phyloP scores from a whole-genome alignment of 2,797 vertebrate genomes.

The Helicolenus hilgendorfi region DNA sequence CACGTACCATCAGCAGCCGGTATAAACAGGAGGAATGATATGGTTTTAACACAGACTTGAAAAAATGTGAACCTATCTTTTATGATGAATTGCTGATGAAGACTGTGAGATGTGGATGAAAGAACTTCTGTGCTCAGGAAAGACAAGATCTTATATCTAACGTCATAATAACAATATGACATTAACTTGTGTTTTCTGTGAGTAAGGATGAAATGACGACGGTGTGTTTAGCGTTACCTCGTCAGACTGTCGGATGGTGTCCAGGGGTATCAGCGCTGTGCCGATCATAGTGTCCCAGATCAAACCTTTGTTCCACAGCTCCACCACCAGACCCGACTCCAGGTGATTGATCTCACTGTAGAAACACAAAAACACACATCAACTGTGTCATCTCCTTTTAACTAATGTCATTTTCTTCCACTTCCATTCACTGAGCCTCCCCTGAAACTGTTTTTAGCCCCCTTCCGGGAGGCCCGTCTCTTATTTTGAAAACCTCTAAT shows the following conservation, averaged over 20 bases:
- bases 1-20: not conserved
- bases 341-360: slow-evolving; percentile 96
- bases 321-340: slow-evolving; percentile 96
- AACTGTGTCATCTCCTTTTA: too few relatives aligned
- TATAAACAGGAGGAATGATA: not conserved
- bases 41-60: too few relatives aligned
- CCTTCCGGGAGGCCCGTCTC: not conserved
- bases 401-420: not conserved
- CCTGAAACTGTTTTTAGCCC: not conserved
- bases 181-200: not conserved
- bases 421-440: not conserved
- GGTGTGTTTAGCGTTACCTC: slow-evolving; percentile 87
- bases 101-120: too few relatives aligned
- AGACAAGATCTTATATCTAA: too few relatives aligned
- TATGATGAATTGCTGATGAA: too few relatives aligned
- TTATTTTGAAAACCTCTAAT: not conserved
- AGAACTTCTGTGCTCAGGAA: too few relatives aligned
- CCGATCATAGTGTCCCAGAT: slow-evolving; percentile 99
- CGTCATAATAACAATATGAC: not conserved
- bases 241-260: slow-evolving; percentile 94
- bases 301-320: slow-evolving; percentile 99
- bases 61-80: too few relatives aligned
- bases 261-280: slow-evolving; percentile 94
- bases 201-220: not conserved
- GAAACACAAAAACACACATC: slow-evolving; percentile 33